phyloP scores from a whole-genome alignment of 2,888 invertebrate genomes.

The Drosophila seclusa region DNA sequence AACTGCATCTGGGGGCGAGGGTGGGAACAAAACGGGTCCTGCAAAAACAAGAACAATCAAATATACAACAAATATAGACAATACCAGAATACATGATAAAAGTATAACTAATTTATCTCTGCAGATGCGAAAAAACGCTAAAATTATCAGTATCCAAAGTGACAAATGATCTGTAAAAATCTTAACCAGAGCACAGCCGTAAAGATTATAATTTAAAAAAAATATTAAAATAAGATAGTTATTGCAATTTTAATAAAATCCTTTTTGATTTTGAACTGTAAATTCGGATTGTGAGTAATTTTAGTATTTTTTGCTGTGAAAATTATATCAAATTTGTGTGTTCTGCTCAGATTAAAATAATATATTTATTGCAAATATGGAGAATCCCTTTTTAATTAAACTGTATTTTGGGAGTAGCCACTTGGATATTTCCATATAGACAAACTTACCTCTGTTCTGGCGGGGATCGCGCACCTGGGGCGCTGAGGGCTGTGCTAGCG shows the following conservation, averaged over 20 bases:
- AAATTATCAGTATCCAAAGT: too few species aligned
- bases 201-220: neutral
- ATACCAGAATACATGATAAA: neutral
- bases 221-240: neutral
- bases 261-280: neutral
- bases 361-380: too few species aligned
- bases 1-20: slow-evolving; percentile 88
- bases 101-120: neutral
- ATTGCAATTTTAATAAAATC: neutral
- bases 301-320: neutral
- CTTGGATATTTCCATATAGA: neutral
- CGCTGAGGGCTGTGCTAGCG: slow-evolving; percentile 68
- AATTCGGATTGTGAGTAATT: neutral
- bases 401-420: neutral
- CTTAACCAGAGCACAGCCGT: too few species aligned
- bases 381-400: neutral
- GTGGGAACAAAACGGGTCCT: slow-evolving; percentile 93
- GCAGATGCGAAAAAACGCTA: neutral
- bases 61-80: neutral
- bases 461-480: slow-evolving; percentile 82
- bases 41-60: slow-evolving; percentile 18
- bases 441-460: slow-evolving; percentile 83
- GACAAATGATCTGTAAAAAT: too few species aligned
- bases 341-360: too few species aligned
- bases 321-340: neutral